Base-by-base conservation (phyloP, 64 coral and sea anemone species). In the Montipora efflorescens region DNA sequence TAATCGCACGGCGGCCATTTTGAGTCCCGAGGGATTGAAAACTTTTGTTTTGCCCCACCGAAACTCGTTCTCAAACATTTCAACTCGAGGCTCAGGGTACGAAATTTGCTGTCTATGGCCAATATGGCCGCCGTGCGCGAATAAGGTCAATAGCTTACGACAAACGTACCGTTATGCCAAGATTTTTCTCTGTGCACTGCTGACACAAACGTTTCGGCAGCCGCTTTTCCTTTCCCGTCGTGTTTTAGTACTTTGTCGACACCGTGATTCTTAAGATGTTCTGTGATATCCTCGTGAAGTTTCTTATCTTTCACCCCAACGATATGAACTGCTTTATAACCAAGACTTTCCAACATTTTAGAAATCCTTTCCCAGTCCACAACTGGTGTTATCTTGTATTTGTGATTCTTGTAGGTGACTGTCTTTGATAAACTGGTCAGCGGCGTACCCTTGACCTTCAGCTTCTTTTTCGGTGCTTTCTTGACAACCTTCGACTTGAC, bases 311-410 rank as follows among this genome's bases (percentile, higher is more conserved):
- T 68, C 18, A 76, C 68, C 59, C 89, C 89, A 71, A 98, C 92
- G 5, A 98, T 91, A 64, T 98, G 93, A 45, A 98, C 86, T 20
- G 96, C 96, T 71, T 98, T 98, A 76, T 95, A 98, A 8, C 96
- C 96, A 67, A 98, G 93, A 25, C 93, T 80, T 79, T 95, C 94
- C 19, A 98, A 48, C 96, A 98, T 98, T 45, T 92, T 94, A 28
- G 93, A 95, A 48, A 98, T 98, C 48, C 94, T 92, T 48, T 66
- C 80, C 96, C 96, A 98, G 85, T 98, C 93, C 49, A 98, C 96
- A 20, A 98, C 87, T 0, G 96, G 96, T 2, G 96, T 98, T 47
- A 98, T 95, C 87, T 95, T 98, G 78, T 98, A 98, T 47, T 98
- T 98, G 66, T 94, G 92, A 74, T 98, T 95, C 49, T 98, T 98